A percentile compares a stretch with the other conserved stretches of the same genome.
Conservation (phyloP, 2,797 vertebrate species). For the Limnodromus scolopaceus region DNA sequence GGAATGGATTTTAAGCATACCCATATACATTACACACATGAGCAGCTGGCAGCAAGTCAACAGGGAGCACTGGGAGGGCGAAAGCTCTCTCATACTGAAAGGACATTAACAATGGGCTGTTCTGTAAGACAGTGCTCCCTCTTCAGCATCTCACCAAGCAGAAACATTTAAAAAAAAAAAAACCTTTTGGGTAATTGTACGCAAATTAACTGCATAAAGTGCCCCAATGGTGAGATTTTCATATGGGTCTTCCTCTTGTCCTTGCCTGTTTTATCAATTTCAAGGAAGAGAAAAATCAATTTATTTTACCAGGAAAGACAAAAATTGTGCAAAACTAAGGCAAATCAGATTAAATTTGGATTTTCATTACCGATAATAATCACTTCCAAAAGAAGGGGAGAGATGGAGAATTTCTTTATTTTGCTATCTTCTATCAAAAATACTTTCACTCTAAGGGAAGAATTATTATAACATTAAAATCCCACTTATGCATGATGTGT, state of each 20-base stretch:
- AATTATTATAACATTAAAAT: background rate
- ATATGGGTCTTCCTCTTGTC: background rate
- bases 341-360: background rate
- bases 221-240: background rate
- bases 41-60: conserved; percentile 43
- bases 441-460: background rate
- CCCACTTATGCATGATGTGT: background rate
- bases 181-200: background rate
- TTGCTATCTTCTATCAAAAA: background rate
- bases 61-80: background rate
- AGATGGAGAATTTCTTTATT: background rate
- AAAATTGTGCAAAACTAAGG: background rate
- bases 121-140: background rate
- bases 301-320: background rate
- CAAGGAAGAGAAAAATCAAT: background rate
- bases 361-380: background rate
- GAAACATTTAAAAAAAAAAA: background rate
- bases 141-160: conserved; percentile 49
- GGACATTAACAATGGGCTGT: background rate
- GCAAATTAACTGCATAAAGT: background rate
- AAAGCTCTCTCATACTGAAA: background rate
- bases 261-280: background rate
- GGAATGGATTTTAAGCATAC: conserved; percentile 38
- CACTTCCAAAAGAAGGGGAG: background rate
- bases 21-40: conserved; percentile 19